Base-by-base conservation (phyloP, 1,140 invertebrate species). In the Brachionus calyciflorus region DNA sequence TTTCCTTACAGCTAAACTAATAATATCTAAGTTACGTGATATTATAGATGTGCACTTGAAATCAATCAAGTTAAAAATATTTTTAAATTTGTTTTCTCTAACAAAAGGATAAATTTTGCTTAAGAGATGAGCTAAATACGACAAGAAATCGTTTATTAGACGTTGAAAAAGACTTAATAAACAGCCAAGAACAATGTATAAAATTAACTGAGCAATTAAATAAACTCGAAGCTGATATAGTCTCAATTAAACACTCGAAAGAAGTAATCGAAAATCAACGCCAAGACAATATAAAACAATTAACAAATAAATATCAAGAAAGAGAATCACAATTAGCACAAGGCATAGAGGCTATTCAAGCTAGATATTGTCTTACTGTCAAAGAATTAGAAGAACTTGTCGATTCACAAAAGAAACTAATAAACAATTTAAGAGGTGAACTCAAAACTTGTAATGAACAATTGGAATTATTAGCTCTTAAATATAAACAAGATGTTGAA, bases 101-200 rank as follows among this genome's bases (percentile, higher is more conserved):
- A 3, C 9, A 26, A 40, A 73, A 73, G 69, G 69, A 73, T 26
- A 73, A 73, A 55, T 73, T 73, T 73, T 73, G 69, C 17, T 55
- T 73, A 46, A 49, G 69, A 33, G 48, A 73, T 26, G 69, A 73
- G 40, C 12, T 73, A 33, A 73, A 73, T 21, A 37, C 69, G 10
- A 73, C 69, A n/a, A 73, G 51, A 14, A 73, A 73, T 73, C 69
- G 69, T 73, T 73, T 73, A 33, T 14, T 73, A 1, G 51, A 73
- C 19, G 46, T 73, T 19, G 69, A 73, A 30, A 73, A 51, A 30
- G 69, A 73, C n/a, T 17, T 51, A 10, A 24, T 73, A 19, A 24
- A 21, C 1, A 40, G 30, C 9, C 21, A 51, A 73, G 69, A 73
- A 14, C 46, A 73, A 9, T 33, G 46, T 33, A 73, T 73, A 14